These are phyloP conservation scores for Gulo gulo DNA, from an alignment of 2,113 vertebrate genomes.

Conservation along the genomic window DNA sequence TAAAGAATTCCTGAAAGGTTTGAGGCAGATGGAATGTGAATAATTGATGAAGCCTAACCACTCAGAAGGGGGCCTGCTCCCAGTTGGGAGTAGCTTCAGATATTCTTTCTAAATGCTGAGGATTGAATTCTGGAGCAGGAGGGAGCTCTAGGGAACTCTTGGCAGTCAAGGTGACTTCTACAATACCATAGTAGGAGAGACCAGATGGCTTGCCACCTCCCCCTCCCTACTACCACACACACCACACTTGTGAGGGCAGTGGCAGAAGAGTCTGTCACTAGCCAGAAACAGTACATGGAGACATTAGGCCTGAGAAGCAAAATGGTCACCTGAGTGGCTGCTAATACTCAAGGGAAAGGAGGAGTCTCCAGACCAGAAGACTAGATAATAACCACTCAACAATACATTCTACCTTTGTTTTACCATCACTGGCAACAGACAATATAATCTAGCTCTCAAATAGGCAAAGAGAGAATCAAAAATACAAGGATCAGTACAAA, in stretches of 20 bases:
- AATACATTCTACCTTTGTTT: background rate
- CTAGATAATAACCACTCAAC: background rate
- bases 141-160: background rate
- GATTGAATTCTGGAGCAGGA: background rate
- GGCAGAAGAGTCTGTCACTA: background rate
- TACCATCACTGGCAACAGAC: background rate
- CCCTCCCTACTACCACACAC: background rate
- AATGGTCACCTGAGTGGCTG: background rate
- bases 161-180: background rate
- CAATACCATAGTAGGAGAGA: background rate
- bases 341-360: background rate
- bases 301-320: background rate
- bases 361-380: background rate
- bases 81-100: background rate
- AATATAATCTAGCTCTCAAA: background rate
- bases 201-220: background rate
- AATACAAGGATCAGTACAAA: background rate
- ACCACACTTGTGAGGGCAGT: background rate
- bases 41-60: slow-evolving; percentile 41
- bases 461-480: background rate
- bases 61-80: background rate
- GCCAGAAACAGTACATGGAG: background rate
- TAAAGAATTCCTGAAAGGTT: slow-evolving; percentile 29
- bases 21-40: slow-evolving; percentile 52
- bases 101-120: background rate